Evolutionary conservation across 2,113 vertebrate species (phyloP).

Genomic region (Prinia subflava): DNA sequence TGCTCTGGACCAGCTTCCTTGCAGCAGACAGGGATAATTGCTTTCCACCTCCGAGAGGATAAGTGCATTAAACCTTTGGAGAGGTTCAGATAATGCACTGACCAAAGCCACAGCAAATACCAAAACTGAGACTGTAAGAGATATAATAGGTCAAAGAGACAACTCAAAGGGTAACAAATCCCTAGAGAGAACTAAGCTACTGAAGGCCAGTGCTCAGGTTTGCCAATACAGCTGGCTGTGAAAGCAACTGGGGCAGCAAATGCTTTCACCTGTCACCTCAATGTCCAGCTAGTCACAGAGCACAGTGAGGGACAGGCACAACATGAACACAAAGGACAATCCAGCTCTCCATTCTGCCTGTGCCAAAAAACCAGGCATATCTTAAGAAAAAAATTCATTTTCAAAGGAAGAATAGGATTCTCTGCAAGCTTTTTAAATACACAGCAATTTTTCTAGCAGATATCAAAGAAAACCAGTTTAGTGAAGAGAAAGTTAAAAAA

Average conservation of each 20-base stretch:
- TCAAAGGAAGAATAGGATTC: not conserved
- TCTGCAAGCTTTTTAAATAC: not conserved
- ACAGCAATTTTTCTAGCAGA: not conserved
- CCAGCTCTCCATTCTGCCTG: not conserved
- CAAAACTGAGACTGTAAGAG: slow-evolving; percentile 14
- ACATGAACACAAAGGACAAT: not conserved
- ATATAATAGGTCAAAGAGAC: slow-evolving; percentile 18
- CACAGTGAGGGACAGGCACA: not conserved
- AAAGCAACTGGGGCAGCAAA: not conserved
- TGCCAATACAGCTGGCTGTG: not conserved
- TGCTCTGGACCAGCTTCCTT: not conserved
- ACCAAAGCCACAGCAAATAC: slow-evolving; percentile 5
- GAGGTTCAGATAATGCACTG: not conserved
- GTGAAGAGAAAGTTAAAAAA: not conserved
- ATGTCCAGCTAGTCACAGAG: not conserved
- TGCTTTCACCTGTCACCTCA: not conserved
- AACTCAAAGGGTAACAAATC: not conserved
- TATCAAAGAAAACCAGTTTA: not conserved
- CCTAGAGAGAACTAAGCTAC: not conserved
- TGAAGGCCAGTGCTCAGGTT: not conserved
- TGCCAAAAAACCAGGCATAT: not conserved
- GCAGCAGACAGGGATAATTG: not conserved
- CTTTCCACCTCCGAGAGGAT: not conserved
- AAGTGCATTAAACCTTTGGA: not conserved
- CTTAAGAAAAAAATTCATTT: not conserved